These are phyloP conservation scores for Ruditapes philippinarum DNA, from an alignment of 1,140 invertebrate genomes.

Conservation along the genomic window DNA sequence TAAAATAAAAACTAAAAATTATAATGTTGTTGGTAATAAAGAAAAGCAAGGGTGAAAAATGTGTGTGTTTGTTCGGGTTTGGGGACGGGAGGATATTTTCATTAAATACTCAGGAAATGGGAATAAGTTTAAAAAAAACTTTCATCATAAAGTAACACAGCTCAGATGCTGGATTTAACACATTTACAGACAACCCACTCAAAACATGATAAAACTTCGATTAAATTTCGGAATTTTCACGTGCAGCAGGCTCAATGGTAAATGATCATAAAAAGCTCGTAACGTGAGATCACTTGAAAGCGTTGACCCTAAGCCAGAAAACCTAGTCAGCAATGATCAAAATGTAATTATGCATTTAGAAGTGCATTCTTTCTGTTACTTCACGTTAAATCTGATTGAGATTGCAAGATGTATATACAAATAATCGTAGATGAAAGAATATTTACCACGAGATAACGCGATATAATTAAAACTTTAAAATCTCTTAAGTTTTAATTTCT, in stretches of 20 bases:
- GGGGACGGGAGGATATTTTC: too few relatives aligned
- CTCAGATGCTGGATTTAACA: not conserved
- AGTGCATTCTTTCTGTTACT: not conserved
- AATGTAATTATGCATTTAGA: conserved; percentile 26
- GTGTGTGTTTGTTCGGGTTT: too few relatives aligned
- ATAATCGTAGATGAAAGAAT: not conserved
- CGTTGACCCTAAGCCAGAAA: not conserved
- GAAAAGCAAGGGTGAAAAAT: too few relatives aligned
- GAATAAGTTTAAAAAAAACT: too few relatives aligned
- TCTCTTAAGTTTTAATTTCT: too few relatives aligned
- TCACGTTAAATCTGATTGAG: not conserved
- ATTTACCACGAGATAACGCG: conserved; percentile 3
- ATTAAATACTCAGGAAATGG: too few relatives aligned
- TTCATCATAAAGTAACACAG: not conserved
- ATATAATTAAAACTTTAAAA: not conserved
- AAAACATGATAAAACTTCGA: not conserved
- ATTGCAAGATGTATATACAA: conserved; percentile 16
- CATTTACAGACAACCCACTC: conserved; percentile 7
- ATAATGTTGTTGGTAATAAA: too few relatives aligned
- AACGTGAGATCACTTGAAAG: conserved; percentile 15
- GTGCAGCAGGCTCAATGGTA: not conserved
- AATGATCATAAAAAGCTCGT: not conserved
- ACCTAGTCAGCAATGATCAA: not conserved
- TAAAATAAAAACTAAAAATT: too few relatives aligned
- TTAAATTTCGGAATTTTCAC: not conserved